Evolutionary conservation across 2,797 vertebrate species (phyloP).

Genomic region (Tenualosa thibaudeaui): DNA sequence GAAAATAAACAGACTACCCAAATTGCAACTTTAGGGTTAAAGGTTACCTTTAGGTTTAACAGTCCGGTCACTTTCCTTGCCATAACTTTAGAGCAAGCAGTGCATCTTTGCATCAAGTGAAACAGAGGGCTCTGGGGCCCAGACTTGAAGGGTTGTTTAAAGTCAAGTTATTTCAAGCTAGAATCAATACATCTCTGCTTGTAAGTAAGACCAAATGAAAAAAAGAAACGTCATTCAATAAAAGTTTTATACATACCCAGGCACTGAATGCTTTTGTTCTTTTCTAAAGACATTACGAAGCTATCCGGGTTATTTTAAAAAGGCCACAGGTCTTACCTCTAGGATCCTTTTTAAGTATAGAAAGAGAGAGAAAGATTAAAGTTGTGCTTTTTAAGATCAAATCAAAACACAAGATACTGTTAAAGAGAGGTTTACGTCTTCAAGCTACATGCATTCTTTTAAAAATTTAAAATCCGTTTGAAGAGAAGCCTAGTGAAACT

Average conservation of each 20-base stretch:
- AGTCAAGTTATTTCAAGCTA: conserved; percentile 87
- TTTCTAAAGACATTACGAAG: conserved; percentile 83
- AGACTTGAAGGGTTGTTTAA: conserved; percentile 91
- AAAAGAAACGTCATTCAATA: conserved; percentile 80
- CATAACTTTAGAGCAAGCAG: conserved; percentile 93
- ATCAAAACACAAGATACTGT: conserved; percentile 76
- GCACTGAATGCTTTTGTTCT: conserved; percentile 81
- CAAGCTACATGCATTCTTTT: conserved; percentile 82
- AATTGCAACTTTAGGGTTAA: conserved; percentile 94
- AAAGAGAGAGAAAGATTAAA: conserved; percentile 85
- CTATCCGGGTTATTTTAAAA: conserved; percentile 84
- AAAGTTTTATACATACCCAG: conserved; percentile 85
- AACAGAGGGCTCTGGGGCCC: conserved; percentile 82
- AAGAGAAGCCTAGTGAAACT: conserved; percentile 84
- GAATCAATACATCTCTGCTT: conserved; percentile 75
- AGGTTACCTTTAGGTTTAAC: conserved; percentile 98
- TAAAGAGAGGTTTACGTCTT: conserved; percentile 78
- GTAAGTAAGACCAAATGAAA: conserved; percentile 49
- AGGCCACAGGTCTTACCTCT: conserved; percentile 82
- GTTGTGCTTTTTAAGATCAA: conserved; percentile 80
- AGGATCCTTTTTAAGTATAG: conserved; percentile 87
- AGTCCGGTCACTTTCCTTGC: conserved; percentile 95
- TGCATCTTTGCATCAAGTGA: conserved; percentile 86
- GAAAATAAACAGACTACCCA: conserved; percentile 85
- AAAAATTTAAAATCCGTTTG: conserved; percentile 80